Conservation (phyloP, 2,113 vertebrate species). For the Alethe diademata region DNA sequence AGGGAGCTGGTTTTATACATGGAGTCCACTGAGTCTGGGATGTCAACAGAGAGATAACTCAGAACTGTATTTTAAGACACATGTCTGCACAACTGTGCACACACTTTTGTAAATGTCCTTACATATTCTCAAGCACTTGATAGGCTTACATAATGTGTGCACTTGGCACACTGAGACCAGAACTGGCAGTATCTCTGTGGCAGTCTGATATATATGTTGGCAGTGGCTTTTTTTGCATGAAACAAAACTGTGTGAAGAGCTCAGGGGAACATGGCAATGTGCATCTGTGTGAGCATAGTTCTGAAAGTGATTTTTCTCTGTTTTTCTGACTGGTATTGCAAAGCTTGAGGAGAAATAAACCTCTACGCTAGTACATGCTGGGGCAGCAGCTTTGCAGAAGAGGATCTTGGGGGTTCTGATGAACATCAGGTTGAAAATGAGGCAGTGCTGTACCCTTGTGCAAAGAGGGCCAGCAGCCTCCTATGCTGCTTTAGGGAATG, state of each 20-base stretch:
- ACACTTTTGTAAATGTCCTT: not conserved
- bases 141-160: not conserved
- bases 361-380: not conserved
- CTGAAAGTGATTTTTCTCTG: not conserved
- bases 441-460: not conserved
- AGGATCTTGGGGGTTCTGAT: not conserved
- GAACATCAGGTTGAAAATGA: not conserved
- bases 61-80: not conserved
- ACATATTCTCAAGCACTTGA: not conserved
- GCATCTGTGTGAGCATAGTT: not conserved
- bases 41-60: not conserved
- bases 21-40: not conserved
- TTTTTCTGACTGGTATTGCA: not conserved
- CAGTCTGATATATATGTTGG: slow-evolving; percentile 24
- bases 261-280: not conserved
- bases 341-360: not conserved
- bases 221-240: not conserved
- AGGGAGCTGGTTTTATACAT: not conserved
- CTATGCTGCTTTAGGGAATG: not conserved
- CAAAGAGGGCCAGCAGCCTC: not conserved
- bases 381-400: not conserved
- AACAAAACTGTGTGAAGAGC: not conserved
- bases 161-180: slow-evolving; percentile 2
- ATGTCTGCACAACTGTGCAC: not conserved
- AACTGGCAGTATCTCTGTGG: slow-evolving; percentile 4